Percentiles rank a stretch among this genome's conserved stretches.
Conservation (phyloP, 1,140 invertebrate species). For the Aradophagus sp. region DNA sequence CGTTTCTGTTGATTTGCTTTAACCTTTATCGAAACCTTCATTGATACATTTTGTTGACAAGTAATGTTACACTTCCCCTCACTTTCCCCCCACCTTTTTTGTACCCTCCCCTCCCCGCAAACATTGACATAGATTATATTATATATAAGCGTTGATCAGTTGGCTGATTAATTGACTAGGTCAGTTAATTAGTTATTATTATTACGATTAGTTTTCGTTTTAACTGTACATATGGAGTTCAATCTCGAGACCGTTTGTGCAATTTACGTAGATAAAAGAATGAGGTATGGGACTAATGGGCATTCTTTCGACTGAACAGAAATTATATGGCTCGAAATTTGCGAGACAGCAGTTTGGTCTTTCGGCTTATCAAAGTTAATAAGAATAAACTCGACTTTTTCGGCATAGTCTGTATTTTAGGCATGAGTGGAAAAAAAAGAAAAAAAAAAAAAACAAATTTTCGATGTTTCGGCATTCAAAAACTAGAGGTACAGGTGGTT, state of each 20-base stretch:
- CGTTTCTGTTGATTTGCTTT: slow-evolving; percentile 51
- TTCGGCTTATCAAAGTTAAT: slow-evolving; percentile 35
- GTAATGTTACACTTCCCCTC: slow-evolving; percentile 33
- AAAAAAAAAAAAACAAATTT: slow-evolving; percentile 6
- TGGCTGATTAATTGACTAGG: slow-evolving; percentile 7
- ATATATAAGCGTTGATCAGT: slow-evolving; percentile 30
- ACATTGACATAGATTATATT: slow-evolving; percentile 25
- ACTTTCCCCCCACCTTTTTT: too few species aligned
- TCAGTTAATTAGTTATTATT: slow-evolving; percentile 11
- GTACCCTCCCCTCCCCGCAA: slow-evolving; percentile 13
- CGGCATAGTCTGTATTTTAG: slow-evolving; percentile 36
- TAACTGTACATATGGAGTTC: slow-evolving; percentile 51
- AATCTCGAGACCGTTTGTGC: slow-evolving; percentile 66
- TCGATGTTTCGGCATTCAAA: slow-evolving; percentile 25
- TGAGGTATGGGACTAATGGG: slow-evolving; percentile 59
- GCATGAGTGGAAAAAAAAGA: too few species aligned
- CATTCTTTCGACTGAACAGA: slow-evolving; percentile 60
- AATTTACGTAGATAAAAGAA: slow-evolving; percentile 63
- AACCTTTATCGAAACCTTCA: slow-evolving; percentile 42
- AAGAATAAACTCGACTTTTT: slow-evolving; percentile 24
- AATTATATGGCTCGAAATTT: slow-evolving; percentile 53
- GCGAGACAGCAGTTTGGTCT: slow-evolving; percentile 34
- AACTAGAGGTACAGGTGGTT: neutral
- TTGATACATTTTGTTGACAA: slow-evolving; percentile 45
- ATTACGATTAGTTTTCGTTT: slow-evolving; percentile 28